Base-by-base conservation (phyloP, 2,113 vertebrate species). In the Miniopterus natalensis region DNA sequence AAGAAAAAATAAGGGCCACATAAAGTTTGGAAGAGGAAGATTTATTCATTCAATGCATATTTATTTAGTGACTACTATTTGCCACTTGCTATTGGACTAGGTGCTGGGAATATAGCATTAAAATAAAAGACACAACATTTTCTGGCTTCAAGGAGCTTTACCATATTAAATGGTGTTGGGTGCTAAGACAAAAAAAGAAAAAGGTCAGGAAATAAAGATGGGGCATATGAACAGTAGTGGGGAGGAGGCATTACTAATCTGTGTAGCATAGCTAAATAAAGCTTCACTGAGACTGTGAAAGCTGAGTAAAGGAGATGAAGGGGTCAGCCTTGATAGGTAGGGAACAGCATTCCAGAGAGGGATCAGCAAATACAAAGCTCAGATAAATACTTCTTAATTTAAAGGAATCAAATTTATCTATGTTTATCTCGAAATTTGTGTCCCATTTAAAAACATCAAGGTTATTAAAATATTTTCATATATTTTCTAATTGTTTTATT, bases 401-500 rank as follows among this genome's bases (percentile, higher is more conserved):
- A 42, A 70, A 86, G 4, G 59, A 78, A n/a, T 84, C 71, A 73
- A 29, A 53, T 77, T 83, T 75, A 36, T 55, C 68, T 57, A 42
- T 45, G 14, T 70, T 61, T 84, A 71, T 36, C 21, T 88, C 59
- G 66, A 70, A 63, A 71, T 68, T 3, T 80, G 4, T n/a, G 15
- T 68, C 25, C 61, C 18, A 20, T 81, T 90, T 65, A 79, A 45
- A 45, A 79, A 59, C 23, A n/a, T 14, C 12, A 71, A 93, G 2
- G 18, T 57, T 65, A 63, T 90, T 86, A 63, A 88, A 42, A n/a
- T 79, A 66, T 15, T 86, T 63, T 61, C 29, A 12, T 53, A 53
- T 74, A 7, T 71, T 86, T 59, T 75, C 74, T 77, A 92, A 92
- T 55, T 73, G 49, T 40, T 79, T 55, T 66, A 65, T 71, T 88